phyloP scores from a whole-genome alignment of 2,797 vertebrate genomes.

The Acridotheres tristis region DNA sequence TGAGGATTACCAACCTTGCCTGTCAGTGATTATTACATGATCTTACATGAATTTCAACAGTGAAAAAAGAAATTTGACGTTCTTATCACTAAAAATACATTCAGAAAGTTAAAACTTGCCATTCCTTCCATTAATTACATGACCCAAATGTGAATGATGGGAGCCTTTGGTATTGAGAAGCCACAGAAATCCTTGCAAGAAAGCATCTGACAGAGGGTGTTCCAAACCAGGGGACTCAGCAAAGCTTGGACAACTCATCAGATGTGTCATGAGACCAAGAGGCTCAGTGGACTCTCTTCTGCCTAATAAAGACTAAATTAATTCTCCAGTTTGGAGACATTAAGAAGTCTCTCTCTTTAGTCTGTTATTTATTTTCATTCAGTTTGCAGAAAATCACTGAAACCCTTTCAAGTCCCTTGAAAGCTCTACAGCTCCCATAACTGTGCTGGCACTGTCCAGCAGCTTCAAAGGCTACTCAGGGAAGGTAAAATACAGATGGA shows the following conservation, averaged over 20 bases:
- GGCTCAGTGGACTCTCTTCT: neutral
- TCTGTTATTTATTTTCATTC: neutral
- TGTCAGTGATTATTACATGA: neutral
- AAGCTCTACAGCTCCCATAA: neutral
- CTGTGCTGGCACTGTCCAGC: neutral
- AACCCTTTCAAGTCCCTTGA: neutral
- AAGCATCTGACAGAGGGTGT: neutral
- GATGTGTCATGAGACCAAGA: neutral
- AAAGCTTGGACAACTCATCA: neutral
- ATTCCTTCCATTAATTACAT: neutral
- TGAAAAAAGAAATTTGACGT: neutral
- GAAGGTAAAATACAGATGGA: neutral
- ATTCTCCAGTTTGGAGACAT: neutral
- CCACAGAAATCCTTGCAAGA: neutral
- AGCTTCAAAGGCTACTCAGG: neutral
- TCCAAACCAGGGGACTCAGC: neutral
- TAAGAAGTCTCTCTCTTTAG: neutral
- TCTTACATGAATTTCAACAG: neutral
- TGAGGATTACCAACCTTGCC: neutral
- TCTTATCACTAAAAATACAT: neutral
- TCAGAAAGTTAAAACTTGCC: neutral
- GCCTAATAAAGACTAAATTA: neutral
- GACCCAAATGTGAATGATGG: neutral
- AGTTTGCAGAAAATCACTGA: neutral
- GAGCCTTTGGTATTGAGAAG: neutral